Conservation (phyloP, 2,113 vertebrate species). For the Nematolebias whitei region DNA sequence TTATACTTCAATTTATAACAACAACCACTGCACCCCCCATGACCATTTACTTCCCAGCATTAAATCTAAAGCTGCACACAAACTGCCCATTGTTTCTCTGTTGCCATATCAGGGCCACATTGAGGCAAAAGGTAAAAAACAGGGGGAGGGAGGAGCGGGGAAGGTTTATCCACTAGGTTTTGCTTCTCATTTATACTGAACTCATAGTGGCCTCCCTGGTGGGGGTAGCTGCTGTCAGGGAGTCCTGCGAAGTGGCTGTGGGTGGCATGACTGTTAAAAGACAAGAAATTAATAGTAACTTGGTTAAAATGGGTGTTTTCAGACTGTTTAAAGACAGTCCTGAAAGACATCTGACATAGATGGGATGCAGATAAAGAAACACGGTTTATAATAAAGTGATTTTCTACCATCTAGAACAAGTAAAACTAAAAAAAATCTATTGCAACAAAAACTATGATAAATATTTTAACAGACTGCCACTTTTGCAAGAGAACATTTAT, state of each 20-base stretch:
- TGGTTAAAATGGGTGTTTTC: background rate
- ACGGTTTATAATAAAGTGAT: no score
- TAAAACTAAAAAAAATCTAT: no score
- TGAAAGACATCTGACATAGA: no score
- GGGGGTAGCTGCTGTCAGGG: background rate
- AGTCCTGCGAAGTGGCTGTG: background rate
- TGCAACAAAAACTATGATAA: no score
- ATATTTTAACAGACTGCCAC: no score
- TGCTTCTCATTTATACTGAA: slow-evolving; percentile 22
- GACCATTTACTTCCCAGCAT: slow-evolving; percentile 24
- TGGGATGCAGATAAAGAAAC: no score
- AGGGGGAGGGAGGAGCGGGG: slow-evolving; percentile 3
- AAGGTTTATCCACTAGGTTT: no score
- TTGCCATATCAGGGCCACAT: slow-evolving; percentile 4
- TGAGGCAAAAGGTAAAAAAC: slow-evolving; percentile 26
- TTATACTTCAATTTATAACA: slow-evolving; percentile 24
- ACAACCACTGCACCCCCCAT: slow-evolving; percentile 21
- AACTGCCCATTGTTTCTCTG: slow-evolving; percentile 33
- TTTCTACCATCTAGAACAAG: no score
- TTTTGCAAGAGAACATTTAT: no score
- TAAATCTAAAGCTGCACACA: slow-evolving; percentile 39
- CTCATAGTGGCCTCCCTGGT: slow-evolving; percentile 18
- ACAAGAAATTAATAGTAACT: slow-evolving; percentile 12
- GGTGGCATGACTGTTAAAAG: slow-evolving; percentile 14
- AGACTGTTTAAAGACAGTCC: no score